Evolutionary conservation across 2,888 invertebrate species (phyloP), one percentile per base, ranked within the genome.

Genomic region (Mythimna loreyi): DNA sequence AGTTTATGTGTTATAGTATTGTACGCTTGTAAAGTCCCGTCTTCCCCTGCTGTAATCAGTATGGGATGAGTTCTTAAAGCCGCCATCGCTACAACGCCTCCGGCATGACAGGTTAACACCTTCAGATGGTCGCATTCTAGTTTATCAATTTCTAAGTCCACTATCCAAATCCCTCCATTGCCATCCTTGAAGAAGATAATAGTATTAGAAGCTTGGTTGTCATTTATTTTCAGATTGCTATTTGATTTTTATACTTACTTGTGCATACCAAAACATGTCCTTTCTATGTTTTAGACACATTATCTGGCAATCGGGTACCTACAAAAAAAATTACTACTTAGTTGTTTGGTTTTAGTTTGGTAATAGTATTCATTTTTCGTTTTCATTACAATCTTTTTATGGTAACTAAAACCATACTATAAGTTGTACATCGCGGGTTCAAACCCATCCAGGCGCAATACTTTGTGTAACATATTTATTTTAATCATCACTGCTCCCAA

Each of bases 21-120:
- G 86, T 98, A 98, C 3, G 98, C 93, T 80, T 97, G 97, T 2
- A 99, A 87, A 63, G 97, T 96, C 6, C 98, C 98, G 78, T 97
- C 98, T 74, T 94, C 92, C 0, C 98, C 98, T 0, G 98, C 96
- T 0, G 98, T 97, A 5, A 97, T 97, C 3, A 98, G 89, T 75
- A 98, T 97, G 0, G 97, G 96, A 16, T 97, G 97, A 71, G 97
- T 96, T 0, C 98, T 97, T 19, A 98, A 97, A 0, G 97, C 92
- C 30, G 96, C 97, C 89, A 98, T 96, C 5, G 97, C 97, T 0
- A 96, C 93, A 0, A 99, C 96, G 1, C 96, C 92, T 0, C 99
- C 98, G 0, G 98, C 98, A 84, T 99, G 98, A 81, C 97, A 97
- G 0, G 97, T 97, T 80, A 97, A 96, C 59, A 97, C 87, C 80